phyloP scores from a whole-genome alignment of 2,888 invertebrate species.

The Cerastoderma edule region DNA sequence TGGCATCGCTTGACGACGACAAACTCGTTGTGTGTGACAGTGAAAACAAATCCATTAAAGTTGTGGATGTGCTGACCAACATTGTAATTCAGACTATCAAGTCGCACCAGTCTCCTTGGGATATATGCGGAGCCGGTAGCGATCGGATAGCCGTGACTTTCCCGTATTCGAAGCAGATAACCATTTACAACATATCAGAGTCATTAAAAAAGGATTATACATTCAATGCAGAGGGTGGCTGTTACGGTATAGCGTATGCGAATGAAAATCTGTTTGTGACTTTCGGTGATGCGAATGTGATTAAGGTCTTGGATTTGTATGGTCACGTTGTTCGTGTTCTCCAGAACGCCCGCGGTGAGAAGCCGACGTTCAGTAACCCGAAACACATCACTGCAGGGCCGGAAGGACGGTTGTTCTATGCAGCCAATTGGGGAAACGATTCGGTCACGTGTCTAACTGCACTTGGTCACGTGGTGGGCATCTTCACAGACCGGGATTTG shows the following conservation, averaged over 20 bases:
- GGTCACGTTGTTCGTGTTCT: constrained; percentile 10
- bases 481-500: constrained; percentile 12
- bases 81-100: constrained; percentile 16
- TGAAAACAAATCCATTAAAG: constrained; percentile 13
- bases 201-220: constrained; percentile 8
- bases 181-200: constrained; percentile 1
- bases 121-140: constrained; percentile 7
- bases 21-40: constrained; percentile 12
- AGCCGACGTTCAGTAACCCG: constrained; percentile 1
- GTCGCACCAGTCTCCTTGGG: constrained; percentile 17
- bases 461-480: constrained; percentile 14
- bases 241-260: constrained; percentile 14
- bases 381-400: constrained; percentile 19
- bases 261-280: constrained; percentile 18
- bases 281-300: constrained; percentile 9
- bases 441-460: constrained; percentile 15
- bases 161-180: constrained; percentile 14
- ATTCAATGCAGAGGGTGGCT: constrained; percentile 7
- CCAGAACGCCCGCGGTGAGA: constrained; percentile 14
- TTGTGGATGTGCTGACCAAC: constrained; percentile 8
- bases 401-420: constrained; percentile 16
- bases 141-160: constrained; percentile 14
- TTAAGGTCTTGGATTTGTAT: constrained; percentile 13
- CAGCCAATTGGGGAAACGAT: constrained; percentile 10
- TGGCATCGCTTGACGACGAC: constrained; percentile 5